A percentile compares a stretch with the other conserved stretches of the same genome.
phyloP scores from a whole-genome alignment of 2,113 vertebrate species.

The Aptenodytes forsteri region DNA sequence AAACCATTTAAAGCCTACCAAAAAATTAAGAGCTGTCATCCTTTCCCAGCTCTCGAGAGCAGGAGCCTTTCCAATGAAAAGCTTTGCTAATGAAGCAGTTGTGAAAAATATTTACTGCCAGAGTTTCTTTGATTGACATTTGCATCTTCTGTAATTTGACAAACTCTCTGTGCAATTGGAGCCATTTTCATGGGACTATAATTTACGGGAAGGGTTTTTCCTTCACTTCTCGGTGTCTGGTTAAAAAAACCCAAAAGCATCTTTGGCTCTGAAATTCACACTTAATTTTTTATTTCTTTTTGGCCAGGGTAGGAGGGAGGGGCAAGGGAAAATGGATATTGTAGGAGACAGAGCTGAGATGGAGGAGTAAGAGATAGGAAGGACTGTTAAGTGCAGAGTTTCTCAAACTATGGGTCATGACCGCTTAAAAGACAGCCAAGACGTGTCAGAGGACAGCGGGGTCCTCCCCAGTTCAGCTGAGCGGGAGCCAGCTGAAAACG shows the following conservation, averaged over 20 bases:
- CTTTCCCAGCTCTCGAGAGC: background rate
- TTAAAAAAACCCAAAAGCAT: background rate
- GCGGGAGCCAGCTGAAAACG: background rate
- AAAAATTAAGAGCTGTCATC: background rate
- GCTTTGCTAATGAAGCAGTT: background rate
- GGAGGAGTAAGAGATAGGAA: conserved; percentile 36
- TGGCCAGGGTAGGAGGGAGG: conserved; percentile 22
- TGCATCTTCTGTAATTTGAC: conserved; percentile 31
- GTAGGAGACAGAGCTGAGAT: conserved; percentile 30
- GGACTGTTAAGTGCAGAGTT: conserved; percentile 13
- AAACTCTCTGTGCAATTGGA: background rate
- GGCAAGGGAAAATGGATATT: conserved; percentile 12
- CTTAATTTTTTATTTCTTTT: conserved; percentile 59
- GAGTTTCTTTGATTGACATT: background rate
- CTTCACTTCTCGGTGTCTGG: background rate
- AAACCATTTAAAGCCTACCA: background rate
- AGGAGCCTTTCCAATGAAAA: conserved; percentile 1
- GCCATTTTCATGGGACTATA: background rate
- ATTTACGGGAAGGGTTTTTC: background rate
- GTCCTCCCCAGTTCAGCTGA: background rate
- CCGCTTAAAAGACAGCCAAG: background rate
- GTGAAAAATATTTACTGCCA: conserved; percentile 51
- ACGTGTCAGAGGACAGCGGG: background rate
- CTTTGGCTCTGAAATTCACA: conserved; percentile 49
- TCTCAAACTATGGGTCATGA: conserved; percentile 26